Base-by-base conservation (phyloP, 2,797 vertebrate species). In the Acipenser ruthenus region DNA sequence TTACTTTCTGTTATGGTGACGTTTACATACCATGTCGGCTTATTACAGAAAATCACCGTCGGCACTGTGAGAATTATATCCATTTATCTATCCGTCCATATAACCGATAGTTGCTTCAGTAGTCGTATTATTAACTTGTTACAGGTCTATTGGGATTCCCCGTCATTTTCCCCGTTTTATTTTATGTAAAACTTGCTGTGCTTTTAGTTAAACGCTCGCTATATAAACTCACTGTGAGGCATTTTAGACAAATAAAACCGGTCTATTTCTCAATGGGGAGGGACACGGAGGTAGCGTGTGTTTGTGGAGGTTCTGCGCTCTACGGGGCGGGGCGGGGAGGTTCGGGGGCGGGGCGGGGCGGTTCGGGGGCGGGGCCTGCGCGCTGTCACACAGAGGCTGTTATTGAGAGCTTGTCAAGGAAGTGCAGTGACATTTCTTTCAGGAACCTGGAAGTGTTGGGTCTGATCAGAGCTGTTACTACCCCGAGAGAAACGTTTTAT, bases 291-390 rank as follows among this genome's bases (percentile, higher is more conserved):
- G 13, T 66, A 68, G 69, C 4, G 4, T 6, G 3, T 7, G 9
- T 1, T 6, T 6, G 52, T 6, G 52, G 52, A 10, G n/a, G 52
- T 4, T 10, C 52, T 37, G n/a, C 52, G n/a, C n/a, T 55, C 52
- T 10, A 1, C 55, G 70, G 78, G 78, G 67, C 48, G 48, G 65
- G 55, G 6, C 0, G 0, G 48, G 0, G 8, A 52, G 56, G 64
- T 69, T 60, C 70, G 74, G 69, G 49, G 47, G 0, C 7, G n/a
- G 47, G 55, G 6, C 0, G 0, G 48, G 0, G 8, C 52, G 56
- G 64, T 69, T 60, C 70, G 74, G 69, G 49, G 47, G 0, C 7
- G n/a, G 47, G 6, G 6, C 23, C 10, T 9, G 62, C 78, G 76
- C 65, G 77, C 78, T 73, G 11, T 13, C 11, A 76, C 48, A 8